Base-by-base conservation (phyloP, 2,888 invertebrate genomes). In the Hermaeophaga mercurialis region DNA sequence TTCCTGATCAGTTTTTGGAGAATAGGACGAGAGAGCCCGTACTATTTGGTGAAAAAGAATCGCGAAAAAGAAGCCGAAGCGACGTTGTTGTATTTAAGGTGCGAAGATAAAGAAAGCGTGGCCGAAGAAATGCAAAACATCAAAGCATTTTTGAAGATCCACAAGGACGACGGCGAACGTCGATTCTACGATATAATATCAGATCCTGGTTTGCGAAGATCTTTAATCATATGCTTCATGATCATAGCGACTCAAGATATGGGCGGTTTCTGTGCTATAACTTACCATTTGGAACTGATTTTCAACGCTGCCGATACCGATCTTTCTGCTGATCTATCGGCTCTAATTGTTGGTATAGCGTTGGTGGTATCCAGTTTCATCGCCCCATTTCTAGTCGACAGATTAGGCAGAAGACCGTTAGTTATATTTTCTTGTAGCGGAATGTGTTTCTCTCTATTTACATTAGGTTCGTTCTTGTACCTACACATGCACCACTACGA, bases 11-110 rank as follows among this genome's bases (percentile, higher is more conserved):
- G 74, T 11, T 70, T 71, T 52, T 85, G 89, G 73, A 81, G 85
- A 70, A 84, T 86, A 62, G 86, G 91, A 82, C 91, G 91, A 0
- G 94, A 94, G 71, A 87, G 90, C 0, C 94, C 94, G 0, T 85
- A 87, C 54, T 88, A 84, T 67, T 79, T 85, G 26, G 76, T 89
- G 1, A 76, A 78, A 22, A 82, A 85, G 74, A 83, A 86, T 18
- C 75, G 81, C 54, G 76, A 75, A 0, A 76, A 81, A 0, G 82
- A 86, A 0, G 93, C 93, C 0, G 75, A 85, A 0, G 74, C 79
- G 0, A 80, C 90, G 9, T 75, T 94, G 61, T 79, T 82, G 44
- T 85, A 80, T 62, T 79, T 94, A n/a, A 82, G 92, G 1, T 84
- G 86, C n/a, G 81, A 91, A 54, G 81, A 83, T 1, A 74, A 78